These are phyloP conservation scores for Caenorhabditis doughertyi DNA, from an alignment of 2,888 invertebrate genomes.

Conservation along the genomic window DNA sequence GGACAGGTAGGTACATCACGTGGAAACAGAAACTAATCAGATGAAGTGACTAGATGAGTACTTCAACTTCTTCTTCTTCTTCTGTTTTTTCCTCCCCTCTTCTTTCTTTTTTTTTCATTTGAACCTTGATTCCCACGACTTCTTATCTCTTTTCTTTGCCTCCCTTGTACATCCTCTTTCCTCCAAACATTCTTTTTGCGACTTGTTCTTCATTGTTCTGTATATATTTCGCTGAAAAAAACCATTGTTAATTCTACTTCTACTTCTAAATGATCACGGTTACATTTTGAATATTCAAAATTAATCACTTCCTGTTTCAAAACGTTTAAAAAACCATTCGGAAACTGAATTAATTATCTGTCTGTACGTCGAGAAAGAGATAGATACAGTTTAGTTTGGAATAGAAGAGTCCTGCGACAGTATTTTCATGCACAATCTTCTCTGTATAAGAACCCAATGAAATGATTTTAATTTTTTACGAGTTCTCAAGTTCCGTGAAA, in stretches of 20 bases:
- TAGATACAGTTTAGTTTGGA: no score
- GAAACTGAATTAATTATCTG: no score
- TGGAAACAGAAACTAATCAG: conserved; percentile 22
- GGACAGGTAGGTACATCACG: conserved; percentile 42
- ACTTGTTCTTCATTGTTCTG: conserved; percentile 1
- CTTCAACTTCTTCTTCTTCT: neutral
- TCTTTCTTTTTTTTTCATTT: neutral
- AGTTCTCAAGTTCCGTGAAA: no score
- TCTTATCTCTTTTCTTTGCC: conserved; percentile 29
- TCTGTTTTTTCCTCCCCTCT: neutral
- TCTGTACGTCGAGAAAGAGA: no score
- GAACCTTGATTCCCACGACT: conserved; percentile 43
- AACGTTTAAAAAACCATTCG: no score
- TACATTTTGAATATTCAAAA: no score
- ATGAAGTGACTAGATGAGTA: conserved; percentile 23
- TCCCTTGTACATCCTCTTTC: conserved; percentile 17
- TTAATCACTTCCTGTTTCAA: no score
- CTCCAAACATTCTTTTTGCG: neutral
- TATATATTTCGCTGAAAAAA: neutral
- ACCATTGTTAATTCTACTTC: neutral
- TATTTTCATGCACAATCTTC: no score
- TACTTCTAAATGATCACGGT: no score
- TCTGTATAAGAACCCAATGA: no score
- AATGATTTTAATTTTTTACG: no score
- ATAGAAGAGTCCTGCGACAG: no score